Conservation (phyloP, 2,888 invertebrate genomes). For the Pemphredon lugubris region DNA sequence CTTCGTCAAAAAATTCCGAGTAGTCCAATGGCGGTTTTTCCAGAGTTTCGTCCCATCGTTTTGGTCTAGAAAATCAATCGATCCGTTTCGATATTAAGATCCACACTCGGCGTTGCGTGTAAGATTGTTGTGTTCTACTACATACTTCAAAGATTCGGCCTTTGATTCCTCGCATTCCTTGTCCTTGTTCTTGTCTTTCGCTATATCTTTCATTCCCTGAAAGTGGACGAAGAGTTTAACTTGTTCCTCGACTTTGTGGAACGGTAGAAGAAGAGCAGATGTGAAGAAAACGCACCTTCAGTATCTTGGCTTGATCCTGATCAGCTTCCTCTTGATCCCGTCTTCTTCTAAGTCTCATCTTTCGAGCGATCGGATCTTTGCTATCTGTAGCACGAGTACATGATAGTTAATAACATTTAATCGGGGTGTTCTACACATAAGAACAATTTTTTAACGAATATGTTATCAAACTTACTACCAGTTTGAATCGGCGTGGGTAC, state of each 20-base stretch:
- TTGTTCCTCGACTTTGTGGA: too few species aligned
- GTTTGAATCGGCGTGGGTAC: constrained; percentile 88
- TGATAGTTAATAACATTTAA: too few species aligned
- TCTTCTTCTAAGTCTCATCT: constrained; percentile 92
- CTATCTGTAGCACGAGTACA: too few species aligned
- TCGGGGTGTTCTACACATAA: too few species aligned
- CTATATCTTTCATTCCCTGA: constrained; percentile 92
- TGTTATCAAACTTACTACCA: constrained; percentile 85
- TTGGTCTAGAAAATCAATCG: constrained; percentile 85
- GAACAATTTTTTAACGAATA: too few species aligned
- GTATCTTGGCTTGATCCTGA: constrained; percentile 93
- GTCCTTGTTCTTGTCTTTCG: constrained; percentile 90
- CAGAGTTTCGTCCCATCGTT: constrained; percentile 97
- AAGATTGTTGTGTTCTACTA: constrained; percentile 19
- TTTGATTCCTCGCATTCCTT: constrained; percentile 86
- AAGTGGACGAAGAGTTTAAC: constrained; percentile 76
- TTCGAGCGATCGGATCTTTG: constrained; percentile 97
- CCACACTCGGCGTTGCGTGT: constrained; percentile 18
- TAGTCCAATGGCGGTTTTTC: constrained; percentile 98
- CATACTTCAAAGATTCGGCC: constrained; percentile 88
- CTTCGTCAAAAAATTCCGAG: constrained; percentile 98
- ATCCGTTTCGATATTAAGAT: background rate
- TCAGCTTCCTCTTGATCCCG: constrained; percentile 91
- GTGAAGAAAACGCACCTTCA: constrained; percentile 88
- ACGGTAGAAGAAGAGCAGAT: too few species aligned